Conservation (phyloP, 2,113 vertebrate species). For the Thymallus thymallus region DNA sequence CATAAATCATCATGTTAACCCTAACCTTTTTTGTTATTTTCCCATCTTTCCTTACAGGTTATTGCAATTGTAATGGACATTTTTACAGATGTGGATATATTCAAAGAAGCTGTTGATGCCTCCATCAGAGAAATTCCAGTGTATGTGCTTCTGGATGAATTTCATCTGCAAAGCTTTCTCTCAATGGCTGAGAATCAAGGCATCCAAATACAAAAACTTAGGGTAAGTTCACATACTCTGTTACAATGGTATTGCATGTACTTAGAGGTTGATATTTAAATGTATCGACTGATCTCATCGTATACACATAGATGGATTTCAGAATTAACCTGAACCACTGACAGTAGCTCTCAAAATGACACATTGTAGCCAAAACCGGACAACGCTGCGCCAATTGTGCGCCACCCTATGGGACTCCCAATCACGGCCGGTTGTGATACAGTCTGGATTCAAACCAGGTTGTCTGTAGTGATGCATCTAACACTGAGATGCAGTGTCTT, state of each 20-base stretch:
- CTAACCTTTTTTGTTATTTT: neutral
- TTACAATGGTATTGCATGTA: too few relatives aligned
- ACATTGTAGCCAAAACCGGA: too few relatives aligned
- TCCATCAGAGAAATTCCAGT: slow-evolving; percentile 81
- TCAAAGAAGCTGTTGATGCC: slow-evolving; percentile 83
- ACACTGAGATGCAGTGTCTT: too few relatives aligned
- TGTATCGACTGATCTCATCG: too few relatives aligned
- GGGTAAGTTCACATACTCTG: neutral
- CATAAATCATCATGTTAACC: too few relatives aligned
- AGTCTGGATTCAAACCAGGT: too few relatives aligned
- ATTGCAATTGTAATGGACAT: slow-evolving; percentile 91
- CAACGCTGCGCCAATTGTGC: too few relatives aligned
- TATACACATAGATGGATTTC: too few relatives aligned
- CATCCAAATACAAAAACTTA: slow-evolving; percentile 79
- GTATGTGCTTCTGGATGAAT: slow-evolving; percentile 87
- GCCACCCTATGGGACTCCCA: too few relatives aligned
- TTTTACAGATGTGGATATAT: slow-evolving; percentile 93
- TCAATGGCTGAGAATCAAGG: slow-evolving; percentile 84
- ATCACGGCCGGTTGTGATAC: too few relatives aligned
- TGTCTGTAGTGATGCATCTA: too few relatives aligned
- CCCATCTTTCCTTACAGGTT: slow-evolving; percentile 68
- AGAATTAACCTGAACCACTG: neutral
- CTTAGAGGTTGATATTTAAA: too few relatives aligned
- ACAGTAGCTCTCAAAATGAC: neutral
- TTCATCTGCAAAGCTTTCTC: slow-evolving; percentile 81